Base-by-base conservation (phyloP, 2,888 invertebrate species). In the Epistrophe grossulariae region DNA sequence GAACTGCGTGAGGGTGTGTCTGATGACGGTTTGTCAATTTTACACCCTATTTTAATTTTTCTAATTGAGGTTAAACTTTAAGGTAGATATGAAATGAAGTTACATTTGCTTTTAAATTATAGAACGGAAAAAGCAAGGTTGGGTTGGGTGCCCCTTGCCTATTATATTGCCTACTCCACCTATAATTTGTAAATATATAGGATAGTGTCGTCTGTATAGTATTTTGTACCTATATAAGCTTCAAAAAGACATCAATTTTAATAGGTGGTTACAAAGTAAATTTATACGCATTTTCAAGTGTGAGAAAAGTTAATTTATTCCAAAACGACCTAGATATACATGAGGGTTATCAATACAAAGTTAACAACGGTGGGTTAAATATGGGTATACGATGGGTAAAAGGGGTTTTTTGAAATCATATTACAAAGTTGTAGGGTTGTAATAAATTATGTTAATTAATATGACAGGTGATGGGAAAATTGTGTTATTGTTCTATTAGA, bases 281-380 rank as follows among this genome's bases (percentile, higher is more conserved):
- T 28, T 70, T 28, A 55, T 40, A 55, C n/a, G n/a, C 55, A 40
- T n/a, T 40, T 28, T 31, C 24, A 15, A 28, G 70, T 38, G 52
- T 38, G 70, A 55, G 70, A 43, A 55, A 70, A 70, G 55, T 55
- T 70, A 70, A 70, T 70, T 70, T 70, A 70, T 70, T 38, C 15
- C 1, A 4, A 43, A 52, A 40, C 15, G 52, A 17, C 15, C 45
- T 52, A 19, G 24, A 40, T 40, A 31, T 35, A n/a, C n/a, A 35
- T 7, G 19, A 19, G 19, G 55, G n/a, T 15, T 15, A 55, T 60
- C 38, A 60, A 59, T 59, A 59, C 15, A 17, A 59, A 19, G 48
- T 17, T 50, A 50, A 43, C 40, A 17, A 62, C 50, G 31, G 35
- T 19, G 35, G 50, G 66, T 50, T 50, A 35, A 68, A 50, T 6